A percentile compares a stretch with the other conserved stretches of the same genome.
phyloP scores from a whole-genome alignment of 2,797 vertebrate genomes.

The Catharus ustulatus region DNA sequence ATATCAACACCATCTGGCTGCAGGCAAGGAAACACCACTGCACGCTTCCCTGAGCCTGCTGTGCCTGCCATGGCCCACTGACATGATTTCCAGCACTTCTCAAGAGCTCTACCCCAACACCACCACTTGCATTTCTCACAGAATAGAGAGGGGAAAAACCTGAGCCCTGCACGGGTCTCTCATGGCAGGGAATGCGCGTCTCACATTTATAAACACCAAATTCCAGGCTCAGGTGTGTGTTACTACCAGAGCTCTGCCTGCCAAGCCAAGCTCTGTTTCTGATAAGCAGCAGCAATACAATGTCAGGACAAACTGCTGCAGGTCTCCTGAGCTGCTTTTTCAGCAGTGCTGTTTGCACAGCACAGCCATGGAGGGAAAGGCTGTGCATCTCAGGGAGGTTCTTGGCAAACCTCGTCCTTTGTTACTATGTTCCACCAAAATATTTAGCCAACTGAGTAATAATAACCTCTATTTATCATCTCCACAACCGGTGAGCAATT shows the following conservation, averaged over 20 bases:
- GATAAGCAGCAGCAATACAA: neutral
- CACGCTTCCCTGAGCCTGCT: conserved; percentile 23
- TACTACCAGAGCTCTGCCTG: neutral
- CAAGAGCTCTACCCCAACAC: neutral
- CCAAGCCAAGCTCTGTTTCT: conserved; percentile 9
- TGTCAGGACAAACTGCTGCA: neutral
- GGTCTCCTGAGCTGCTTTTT: neutral
- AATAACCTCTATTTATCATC: neutral
- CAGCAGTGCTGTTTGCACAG: neutral
- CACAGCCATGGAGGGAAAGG: neutral
- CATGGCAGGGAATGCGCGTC: accelerated
- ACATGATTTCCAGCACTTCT: conserved; percentile 14
- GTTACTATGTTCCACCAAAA: conserved; percentile 20
- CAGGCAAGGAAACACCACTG: conserved; percentile 2
- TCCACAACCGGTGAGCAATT: neutral
- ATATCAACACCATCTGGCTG: conserved; percentile 61
- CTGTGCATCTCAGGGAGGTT: neutral
- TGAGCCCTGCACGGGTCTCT: neutral
- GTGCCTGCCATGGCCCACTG: neutral
- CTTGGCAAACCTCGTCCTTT: neutral
- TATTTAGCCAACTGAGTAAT: conserved; percentile 10
- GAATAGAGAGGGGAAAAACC: neutral
- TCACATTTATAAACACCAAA: neutral
- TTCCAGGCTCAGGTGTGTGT: neutral
- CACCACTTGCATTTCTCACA: neutral